These are phyloP conservation scores for Crax fasciolata DNA, from an alignment of 2,797 vertebrate genomes.

Conservation along the genomic window DNA sequence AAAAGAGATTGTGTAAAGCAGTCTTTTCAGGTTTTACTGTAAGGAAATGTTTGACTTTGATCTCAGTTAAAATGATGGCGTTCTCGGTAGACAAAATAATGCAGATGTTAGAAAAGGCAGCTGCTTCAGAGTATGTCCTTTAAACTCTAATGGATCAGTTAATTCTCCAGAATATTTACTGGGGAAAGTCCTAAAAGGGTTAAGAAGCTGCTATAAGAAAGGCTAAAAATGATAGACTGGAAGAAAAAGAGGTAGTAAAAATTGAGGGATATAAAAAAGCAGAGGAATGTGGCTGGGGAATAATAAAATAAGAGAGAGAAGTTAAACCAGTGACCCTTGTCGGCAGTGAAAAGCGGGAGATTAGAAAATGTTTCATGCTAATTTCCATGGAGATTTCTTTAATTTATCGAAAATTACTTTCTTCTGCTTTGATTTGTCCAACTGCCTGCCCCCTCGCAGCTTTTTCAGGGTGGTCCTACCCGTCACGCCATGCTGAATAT, in stretches of 20 bases:
- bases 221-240: slow-evolving; percentile 58
- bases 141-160: slow-evolving; percentile 52
- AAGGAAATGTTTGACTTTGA: slow-evolving; percentile 49
- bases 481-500: slow-evolving; percentile 89
- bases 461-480: slow-evolving; percentile 93
- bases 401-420: slow-evolving; percentile 96
- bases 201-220: slow-evolving; percentile 74
- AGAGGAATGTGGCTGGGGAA: slow-evolving; percentile 85
- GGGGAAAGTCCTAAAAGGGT: slow-evolving; percentile 68
- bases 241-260: slow-evolving; percentile 73
- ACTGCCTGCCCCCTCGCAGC: slow-evolving; percentile 84
- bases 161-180: slow-evolving; percentile 66
- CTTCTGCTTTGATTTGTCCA: slow-evolving; percentile 91
- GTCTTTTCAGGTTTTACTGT: slow-evolving; percentile 34
- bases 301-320: slow-evolving; percentile 94
- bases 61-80: slow-evolving; percentile 22
- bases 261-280: slow-evolving; percentile 76
- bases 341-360: slow-evolving; percentile 94
- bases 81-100: not conserved
- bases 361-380: slow-evolving; percentile 99
- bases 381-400: slow-evolving; percentile 99
- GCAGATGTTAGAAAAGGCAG: slow-evolving; percentile 33
- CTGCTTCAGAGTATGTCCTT: slow-evolving; percentile 46
- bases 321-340: slow-evolving; percentile 97
- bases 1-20: slow-evolving; percentile 39